Evolutionary conservation across 2,888 invertebrate species (phyloP), one percentile per base, ranked within the genome.

Genomic region (Steinernema hermaphroditum): DNA sequence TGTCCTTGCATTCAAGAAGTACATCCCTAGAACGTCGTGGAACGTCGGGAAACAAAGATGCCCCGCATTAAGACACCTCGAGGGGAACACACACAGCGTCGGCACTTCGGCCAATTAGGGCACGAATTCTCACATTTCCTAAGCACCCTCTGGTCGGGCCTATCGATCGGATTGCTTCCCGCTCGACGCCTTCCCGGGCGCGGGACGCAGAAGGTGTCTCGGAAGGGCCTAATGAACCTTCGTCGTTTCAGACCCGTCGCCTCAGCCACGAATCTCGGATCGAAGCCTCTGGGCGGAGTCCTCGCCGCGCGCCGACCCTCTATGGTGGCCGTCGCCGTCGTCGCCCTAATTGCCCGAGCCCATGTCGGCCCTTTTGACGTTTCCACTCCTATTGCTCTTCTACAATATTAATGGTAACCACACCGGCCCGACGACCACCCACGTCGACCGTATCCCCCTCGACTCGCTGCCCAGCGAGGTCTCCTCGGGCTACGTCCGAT

Each of bases 311-410:
- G 62, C 37, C 27, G 62, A 62, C 62, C 32, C 62, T 62, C 62
- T 62, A 62, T 62, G 62, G 62, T 62, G 62, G 62, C 62, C 62
- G 62, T 62, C 62, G 62, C 29, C 62, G 62, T 50, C 22, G 50
- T 62, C 62, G 32, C 27, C 62, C 62, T 62, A 62, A 62, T 62
- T 62, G 62, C 62, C 62, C 62, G 34, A 62, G 62, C 62, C 62
- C 32, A 62, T 62, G 62, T 62, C 62, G 62, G 62, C 62, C 62
- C 62, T 62, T 62, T 62, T 62, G 62, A 62, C 62, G 62, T 32
- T 62, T 62, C 62, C 62, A 62, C 62, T 50, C 50, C 50, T 62
- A 62, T 62, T 62, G 62, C 62, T 62, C 32, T 62, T 62, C 62
- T 62, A 62, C 62, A 62, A 62, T 62, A 62, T 62, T 62, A 62